Evolutionary conservation across 2,888 invertebrate genomes (phyloP).

Genomic region (Ectemnius lituratus): DNA sequence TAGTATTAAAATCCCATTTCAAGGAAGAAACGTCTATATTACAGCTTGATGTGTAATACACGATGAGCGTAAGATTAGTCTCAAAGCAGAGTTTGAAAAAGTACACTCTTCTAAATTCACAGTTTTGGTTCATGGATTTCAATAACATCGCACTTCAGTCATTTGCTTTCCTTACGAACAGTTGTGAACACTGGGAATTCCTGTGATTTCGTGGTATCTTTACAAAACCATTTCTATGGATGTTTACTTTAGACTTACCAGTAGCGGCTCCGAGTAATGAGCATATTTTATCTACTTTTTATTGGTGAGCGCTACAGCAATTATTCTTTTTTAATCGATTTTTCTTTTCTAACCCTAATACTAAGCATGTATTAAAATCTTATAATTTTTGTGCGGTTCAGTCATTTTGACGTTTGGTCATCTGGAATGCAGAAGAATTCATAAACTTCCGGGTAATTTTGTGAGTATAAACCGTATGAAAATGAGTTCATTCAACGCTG

Average conservation of each 20-base stretch:
- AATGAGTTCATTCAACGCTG: background rate
- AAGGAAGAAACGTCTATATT: no score
- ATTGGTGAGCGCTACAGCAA: conserved; percentile 42
- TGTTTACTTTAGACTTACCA: conserved; percentile 19
- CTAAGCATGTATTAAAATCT: background rate
- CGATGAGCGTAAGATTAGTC: no score
- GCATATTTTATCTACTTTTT: conserved; percentile 47
- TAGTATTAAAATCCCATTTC: no score
- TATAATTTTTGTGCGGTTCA: conserved; percentile 19
- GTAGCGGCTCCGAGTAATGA: conserved; percentile 44
- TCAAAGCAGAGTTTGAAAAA: no score
- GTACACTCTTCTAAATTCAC: no score
- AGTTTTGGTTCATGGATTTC: no score
- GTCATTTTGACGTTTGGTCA: conserved; percentile 49
- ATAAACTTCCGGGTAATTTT: conserved; percentile 33
- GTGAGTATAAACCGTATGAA: conserved; percentile 27
- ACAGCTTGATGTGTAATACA: no score
- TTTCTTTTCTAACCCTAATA: conserved; percentile 41
- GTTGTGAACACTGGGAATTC: no score
- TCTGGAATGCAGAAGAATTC: conserved; percentile 52
- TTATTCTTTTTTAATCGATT: background rate
- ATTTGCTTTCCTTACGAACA: background rate
- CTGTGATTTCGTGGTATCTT: conserved; percentile 15
- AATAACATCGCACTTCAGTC: background rate
- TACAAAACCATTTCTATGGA: conserved; percentile 41